Conservation (phyloP, 2,797 vertebrate genomes). For the Artibeus lituratus region DNA sequence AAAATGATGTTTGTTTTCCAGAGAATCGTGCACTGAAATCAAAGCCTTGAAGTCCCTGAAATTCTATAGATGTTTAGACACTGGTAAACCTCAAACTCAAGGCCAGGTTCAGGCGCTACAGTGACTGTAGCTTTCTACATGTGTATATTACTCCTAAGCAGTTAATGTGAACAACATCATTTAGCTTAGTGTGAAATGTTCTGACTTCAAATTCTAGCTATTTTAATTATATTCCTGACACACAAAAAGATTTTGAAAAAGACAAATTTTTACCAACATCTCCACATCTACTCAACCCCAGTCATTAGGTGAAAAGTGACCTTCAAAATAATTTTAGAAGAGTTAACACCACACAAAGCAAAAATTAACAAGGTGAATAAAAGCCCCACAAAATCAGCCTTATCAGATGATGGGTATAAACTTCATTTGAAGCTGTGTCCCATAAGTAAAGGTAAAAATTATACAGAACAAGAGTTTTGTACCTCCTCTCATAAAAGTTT, state of each 20-base stretch:
- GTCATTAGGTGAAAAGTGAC: neutral
- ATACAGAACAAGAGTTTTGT: neutral
- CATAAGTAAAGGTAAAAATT: neutral
- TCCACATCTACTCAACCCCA: neutral
- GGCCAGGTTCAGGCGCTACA: neutral
- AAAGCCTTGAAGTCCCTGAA: neutral
- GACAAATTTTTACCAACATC: neutral
- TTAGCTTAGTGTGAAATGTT: neutral
- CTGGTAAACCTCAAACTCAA: neutral
- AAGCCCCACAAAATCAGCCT: neutral
- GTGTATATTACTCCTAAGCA: neutral
- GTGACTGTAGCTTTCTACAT: neutral
- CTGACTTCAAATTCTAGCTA: neutral
- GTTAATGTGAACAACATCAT: neutral
- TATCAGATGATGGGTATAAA: neutral
- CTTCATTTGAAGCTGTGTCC: neutral
- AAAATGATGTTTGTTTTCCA: slow-evolving; percentile 28
- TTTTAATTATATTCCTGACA: neutral
- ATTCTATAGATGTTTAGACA: neutral
- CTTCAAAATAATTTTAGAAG: neutral
- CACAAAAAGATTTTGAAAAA: neutral
- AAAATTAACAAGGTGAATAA: neutral
- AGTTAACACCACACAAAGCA: neutral
- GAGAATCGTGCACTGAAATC: neutral
- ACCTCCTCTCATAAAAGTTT: neutral